Percentiles rank a stretch among this genome's conserved stretches.
phyloP scores from a whole-genome alignment of 2,113 vertebrate genomes.

The Ranitomeya variabilis region DNA sequence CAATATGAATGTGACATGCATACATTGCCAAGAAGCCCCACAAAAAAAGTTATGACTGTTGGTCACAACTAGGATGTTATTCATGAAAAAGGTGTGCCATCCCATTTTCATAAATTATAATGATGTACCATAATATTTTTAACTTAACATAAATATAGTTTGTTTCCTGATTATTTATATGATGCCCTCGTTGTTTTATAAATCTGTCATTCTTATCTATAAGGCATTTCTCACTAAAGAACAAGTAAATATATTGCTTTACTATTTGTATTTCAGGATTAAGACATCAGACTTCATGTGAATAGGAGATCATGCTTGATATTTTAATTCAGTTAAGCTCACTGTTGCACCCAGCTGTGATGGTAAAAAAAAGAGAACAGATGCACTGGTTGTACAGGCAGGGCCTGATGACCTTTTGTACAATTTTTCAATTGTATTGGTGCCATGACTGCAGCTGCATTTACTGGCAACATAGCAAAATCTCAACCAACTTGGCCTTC shows the following conservation, averaged over 20 bases:
- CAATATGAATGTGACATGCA: no score
- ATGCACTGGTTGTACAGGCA: constrained; percentile 37
- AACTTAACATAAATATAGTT: no score
- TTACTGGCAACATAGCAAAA: constrained; percentile 47
- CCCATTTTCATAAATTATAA: no score
- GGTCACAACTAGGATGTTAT: no score
- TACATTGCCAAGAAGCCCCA: no score
- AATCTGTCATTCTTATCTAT: not conserved
- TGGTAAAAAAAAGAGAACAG: constrained; percentile 41
- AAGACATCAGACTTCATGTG: not conserved
- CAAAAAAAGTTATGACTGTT: no score
- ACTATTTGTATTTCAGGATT: not conserved
- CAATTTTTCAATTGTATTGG: constrained; percentile 42
- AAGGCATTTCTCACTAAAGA: not conserved
- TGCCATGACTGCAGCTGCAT: constrained; percentile 50
- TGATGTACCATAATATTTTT: no score
- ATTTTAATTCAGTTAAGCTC: not conserved
- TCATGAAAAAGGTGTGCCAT: no score
- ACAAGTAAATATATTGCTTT: not conserved
- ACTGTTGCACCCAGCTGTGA: constrained; percentile 46
- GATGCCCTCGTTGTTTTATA: not conserved
- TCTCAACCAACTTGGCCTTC: constrained; percentile 37
- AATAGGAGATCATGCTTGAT: constrained; percentile 6
- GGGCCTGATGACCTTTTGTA: constrained; percentile 49
- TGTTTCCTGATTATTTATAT: not conserved